These are phyloP conservation scores for Pseudoips prasinana DNA, from an alignment of 2,888 invertebrate genomes.

Conservation along the genomic window DNA sequence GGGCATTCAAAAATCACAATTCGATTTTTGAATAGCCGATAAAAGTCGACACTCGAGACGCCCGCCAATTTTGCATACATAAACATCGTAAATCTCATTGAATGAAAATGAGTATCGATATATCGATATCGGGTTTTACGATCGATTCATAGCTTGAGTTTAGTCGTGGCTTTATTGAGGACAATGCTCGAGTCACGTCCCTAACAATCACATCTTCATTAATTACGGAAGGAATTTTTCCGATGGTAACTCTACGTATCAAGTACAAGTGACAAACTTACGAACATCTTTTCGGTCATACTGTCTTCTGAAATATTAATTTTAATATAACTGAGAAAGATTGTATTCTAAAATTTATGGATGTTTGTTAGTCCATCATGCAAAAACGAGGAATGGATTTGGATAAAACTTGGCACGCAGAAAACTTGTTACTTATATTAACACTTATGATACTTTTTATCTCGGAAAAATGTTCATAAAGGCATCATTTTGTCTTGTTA, in stretches of 20 bases:
- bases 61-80: conserved; percentile 68
- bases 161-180: conserved; percentile 53
- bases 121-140: conserved; percentile 64
- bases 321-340: no score
- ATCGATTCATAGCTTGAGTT: conserved; percentile 61
- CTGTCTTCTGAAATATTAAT: no score
- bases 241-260: conserved; percentile 40
- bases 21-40: conserved; percentile 68
- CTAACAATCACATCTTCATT: conserved; percentile 68
- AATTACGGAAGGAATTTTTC: conserved; percentile 70
- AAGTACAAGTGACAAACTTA: conserved; percentile 30
- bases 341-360: no score
- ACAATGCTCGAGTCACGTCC: conserved; percentile 54
- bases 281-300: no score
- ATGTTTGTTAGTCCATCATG: no score
- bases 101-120: conserved; percentile 71
- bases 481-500: no score
- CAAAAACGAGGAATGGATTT: no score
- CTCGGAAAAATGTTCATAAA: no score
- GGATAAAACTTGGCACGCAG: no score
- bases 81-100: conserved; percentile 76
- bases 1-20: conserved; percentile 47
- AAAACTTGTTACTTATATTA: no score
- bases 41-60: conserved; percentile 70
- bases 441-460: no score